Evolutionary conservation across 2,797 vertebrate genomes (phyloP), one percentile per base, ranked within the genome.

Genomic region (Amphiprion clarkii): DNA sequence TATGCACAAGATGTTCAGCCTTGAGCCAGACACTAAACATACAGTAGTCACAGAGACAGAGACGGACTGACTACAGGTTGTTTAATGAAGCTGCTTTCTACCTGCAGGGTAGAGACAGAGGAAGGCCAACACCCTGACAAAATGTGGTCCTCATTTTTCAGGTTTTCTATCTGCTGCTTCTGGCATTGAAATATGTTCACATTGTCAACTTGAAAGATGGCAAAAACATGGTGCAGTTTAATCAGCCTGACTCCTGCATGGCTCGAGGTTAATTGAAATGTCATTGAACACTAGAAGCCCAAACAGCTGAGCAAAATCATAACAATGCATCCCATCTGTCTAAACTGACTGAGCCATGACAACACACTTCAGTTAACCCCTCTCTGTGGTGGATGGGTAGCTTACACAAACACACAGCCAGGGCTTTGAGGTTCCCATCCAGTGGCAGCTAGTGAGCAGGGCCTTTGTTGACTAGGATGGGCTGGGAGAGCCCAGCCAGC

Each of bases 371-470:
- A 68, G 62, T 66, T 78, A 67, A 79, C 74, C 85, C 71, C 84
- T 82, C 75, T 67, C 83, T 67, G 72, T 5, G 56, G 70, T 76
- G 75, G 76, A 80, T 51, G 69, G 44, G 81, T 40, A 57, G 60
- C 87, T 89, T 91, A 89, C 70, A 92, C 83, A 88, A 94, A 90
- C 86, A 88, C 67, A 25, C 63, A 57, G 79, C 61, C 75, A 9
- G 36, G 39, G 21, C 78, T 84, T 74, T 76, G 67, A 86, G 69
- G 82, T 92, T 93, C 91, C 90, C 88, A 89, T 87, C 79, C 71
- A 84, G 77, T 61, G 58, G 56, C 77, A 59, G 74, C 83, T 53
- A 79, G 57, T 25, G 74, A 84, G 56, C 79, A 63, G 31, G 76
- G 74, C 36, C 59, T 87, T 86, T 90, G 88, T 93, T 91, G 87